Conservation (phyloP, 1,140 invertebrate species). For the Sarcophaga bullata region DNA sequence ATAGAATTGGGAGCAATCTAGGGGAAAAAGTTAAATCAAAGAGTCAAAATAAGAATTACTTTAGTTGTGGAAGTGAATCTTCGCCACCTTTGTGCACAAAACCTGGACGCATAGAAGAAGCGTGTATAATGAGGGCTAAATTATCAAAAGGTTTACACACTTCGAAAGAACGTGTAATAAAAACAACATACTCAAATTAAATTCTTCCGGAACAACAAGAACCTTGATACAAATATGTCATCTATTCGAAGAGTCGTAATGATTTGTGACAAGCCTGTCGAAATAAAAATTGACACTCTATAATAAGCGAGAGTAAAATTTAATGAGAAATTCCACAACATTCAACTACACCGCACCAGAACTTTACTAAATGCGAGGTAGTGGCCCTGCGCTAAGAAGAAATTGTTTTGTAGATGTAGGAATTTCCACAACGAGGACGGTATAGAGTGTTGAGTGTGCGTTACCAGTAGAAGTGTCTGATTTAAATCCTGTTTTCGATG, state of each 20-base stretch:
- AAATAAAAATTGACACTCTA: neutral
- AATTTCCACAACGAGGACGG: neutral
- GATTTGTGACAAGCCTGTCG: neutral
- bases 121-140: neutral
- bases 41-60: neutral
- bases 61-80: neutral
- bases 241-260: neutral
- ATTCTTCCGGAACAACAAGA: neutral
- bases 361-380: no score
- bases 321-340: no score
- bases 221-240: neutral
- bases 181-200: neutral
- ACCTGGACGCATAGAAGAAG: neutral
- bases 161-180: neutral
- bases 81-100: neutral
- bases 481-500: neutral
- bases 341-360: no score
- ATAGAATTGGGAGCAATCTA: neutral
- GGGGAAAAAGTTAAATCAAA: neutral
- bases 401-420: neutral
- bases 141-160: neutral
- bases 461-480: neutral
- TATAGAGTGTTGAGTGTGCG: neutral
- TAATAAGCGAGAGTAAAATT: neutral
- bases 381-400: neutral